phyloP scores from a whole-genome alignment of 2,888 invertebrate genomes.

The Eudemis profundana region DNA sequence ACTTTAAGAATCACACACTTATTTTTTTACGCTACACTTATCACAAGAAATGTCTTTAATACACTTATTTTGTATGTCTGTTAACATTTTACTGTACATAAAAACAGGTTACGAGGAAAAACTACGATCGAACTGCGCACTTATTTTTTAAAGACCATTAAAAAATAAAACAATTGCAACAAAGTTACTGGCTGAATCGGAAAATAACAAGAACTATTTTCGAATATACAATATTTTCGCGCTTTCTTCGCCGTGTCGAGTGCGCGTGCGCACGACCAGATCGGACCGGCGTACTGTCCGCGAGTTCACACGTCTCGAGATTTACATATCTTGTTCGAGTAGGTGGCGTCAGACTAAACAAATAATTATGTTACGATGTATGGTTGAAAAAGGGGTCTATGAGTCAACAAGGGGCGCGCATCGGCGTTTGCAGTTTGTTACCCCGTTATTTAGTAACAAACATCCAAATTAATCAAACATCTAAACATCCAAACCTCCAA shows the following conservation, averaged over 20 bases:
- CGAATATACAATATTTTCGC: neutral
- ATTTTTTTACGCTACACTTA: neutral
- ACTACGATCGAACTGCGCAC: neutral
- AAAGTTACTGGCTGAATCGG: neutral
- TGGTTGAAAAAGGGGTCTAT: no score
- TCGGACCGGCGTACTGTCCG: neutral
- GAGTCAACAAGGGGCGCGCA: no score
- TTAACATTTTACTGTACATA: no score
- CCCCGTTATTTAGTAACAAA: no score
- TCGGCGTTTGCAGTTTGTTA: no score
- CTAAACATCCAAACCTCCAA: no score
- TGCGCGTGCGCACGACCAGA: neutral
- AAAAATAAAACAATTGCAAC: no score
- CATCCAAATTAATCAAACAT: no score
- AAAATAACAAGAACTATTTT: neutral
- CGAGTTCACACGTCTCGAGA: neutral
- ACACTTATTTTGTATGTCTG: no score
- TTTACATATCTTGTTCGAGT: constrained; percentile 2
- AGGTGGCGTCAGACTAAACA: neutral
- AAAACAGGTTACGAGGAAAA: no score
- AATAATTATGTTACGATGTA: no score
- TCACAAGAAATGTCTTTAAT: neutral
- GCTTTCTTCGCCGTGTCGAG: neutral
- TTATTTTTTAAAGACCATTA: neutral
- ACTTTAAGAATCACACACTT: neutral